Evolutionary conservation across 2,113 vertebrate species (phyloP), one percentile per base, ranked within the genome.

Genomic region (Suncus etruscus): DNA sequence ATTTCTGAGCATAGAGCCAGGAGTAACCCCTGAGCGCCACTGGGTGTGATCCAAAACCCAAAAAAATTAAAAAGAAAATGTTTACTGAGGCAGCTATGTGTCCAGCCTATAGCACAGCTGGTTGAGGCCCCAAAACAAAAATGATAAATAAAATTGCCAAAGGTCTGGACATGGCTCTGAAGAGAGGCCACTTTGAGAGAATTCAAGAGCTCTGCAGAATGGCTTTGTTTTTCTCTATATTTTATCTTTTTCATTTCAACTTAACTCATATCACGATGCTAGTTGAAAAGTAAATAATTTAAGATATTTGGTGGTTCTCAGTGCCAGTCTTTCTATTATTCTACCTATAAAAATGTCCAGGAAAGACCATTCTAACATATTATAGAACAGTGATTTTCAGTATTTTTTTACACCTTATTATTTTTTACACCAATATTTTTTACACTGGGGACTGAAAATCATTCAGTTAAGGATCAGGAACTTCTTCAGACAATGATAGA

Each of bases 151-250:
- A 27, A 77, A 8, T 6, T 25, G 70, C 61, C 15, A n/a, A 45
- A 83, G 77, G 58, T 39, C 5, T 29, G 68, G 32, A 3, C 32
- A 32, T 4, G 93, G 39, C 20, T 27, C 48, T 32, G 51, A 54
- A 8, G 51, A 10, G 61, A 58, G 45, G 48, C 58, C 51, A 50
- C 39, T 87, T 39, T 39, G 27, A 63, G 24, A 77, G 72, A 86
- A 86, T 76, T 69, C 29, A 91, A 63, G 8, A 80, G 80, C 80
- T 79, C 50, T 80, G 45, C 48, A 93, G 75, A 92, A 79, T 76
- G 39, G n/a, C 39, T 73, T 65, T 77, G 45, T 61, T 61, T 88
- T 76, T 63, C 27, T 73, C 31, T 27, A 29, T 22, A 72, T 47
- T 50, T 32, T 63, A 79, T 14, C 32, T 79, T 22, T 54, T 79